Percentiles rank a stretch among this genome's conserved stretches.
Conservation (phyloP, 1,140 invertebrate genomes). For the Drosophila triauraria region DNA sequence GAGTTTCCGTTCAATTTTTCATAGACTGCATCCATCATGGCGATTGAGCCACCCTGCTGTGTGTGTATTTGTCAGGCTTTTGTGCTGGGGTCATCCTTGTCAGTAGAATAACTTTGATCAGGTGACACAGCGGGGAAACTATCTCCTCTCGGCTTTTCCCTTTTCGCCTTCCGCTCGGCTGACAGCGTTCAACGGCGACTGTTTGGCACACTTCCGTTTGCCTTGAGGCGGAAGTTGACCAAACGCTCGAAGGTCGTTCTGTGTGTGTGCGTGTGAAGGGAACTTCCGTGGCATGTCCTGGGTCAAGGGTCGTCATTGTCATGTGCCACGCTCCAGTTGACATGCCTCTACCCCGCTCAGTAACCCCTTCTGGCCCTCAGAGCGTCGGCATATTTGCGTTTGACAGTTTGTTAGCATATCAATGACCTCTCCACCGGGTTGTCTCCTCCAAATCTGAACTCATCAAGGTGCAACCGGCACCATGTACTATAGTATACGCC, state of each 20-base stretch:
- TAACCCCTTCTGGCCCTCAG: neutral
- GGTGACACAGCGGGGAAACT: conserved; percentile 23
- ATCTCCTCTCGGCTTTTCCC: neutral
- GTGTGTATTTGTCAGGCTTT: conserved; percentile 11
- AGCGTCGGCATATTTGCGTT: conserved; percentile 64
- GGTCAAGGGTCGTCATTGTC: conserved; percentile 67
- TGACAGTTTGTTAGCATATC: conserved; percentile 70
- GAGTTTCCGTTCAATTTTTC: neutral
- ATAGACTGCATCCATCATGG: neutral
- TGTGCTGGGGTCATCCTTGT: neutral
- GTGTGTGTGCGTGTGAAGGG: conserved; percentile 48
- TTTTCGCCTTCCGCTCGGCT: conserved; percentile 13
- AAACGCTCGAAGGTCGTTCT: conserved; percentile 44
- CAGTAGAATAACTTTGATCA: conserved; percentile 31
- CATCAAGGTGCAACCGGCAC: conserved; percentile 44
- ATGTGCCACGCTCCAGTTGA: conserved; percentile 42
- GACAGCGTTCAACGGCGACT: conserved; percentile 57
- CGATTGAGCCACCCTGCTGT: neutral
- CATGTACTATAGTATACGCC: conserved; percentile 13
- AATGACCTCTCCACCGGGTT: conserved; percentile 43
- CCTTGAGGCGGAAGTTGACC: conserved; percentile 67
- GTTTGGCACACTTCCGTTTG: conserved; percentile 65
- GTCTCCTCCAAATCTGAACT: conserved; percentile 34
- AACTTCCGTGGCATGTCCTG: conserved; percentile 66
- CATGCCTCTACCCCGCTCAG: neutral